A percentile compares a stretch with the other conserved stretches of the same genome.
Evolutionary conservation across 1,140 invertebrate species (phyloP).

Genomic region (Drosophila auraria): DNA sequence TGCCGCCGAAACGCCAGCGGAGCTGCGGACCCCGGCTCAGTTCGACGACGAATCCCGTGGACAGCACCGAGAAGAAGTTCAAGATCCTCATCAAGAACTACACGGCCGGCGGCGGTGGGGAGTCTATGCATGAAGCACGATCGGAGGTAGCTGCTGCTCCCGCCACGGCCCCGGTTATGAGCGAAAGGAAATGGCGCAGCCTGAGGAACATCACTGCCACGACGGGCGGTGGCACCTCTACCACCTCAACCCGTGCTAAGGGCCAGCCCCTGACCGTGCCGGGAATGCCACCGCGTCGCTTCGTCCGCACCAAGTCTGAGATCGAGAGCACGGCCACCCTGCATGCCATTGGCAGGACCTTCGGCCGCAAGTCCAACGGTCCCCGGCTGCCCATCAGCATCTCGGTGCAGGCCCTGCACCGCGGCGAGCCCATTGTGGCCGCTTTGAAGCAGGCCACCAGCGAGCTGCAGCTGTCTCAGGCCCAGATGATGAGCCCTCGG

Average conservation of each 20-base stretch:
- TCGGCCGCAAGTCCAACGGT: conserved; percentile 61
- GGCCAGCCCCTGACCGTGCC: conserved; percentile 8
- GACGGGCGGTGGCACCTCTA: conserved; percentile 10
- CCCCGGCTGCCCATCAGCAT: conserved; percentile 62
- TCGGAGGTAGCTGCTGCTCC: conserved; percentile 14
- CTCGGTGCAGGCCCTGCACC: conserved; percentile 69
- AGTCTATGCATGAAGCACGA: conserved; percentile 38
- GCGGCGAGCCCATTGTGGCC: conserved; percentile 62
- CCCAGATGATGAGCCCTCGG: conserved; percentile 55
- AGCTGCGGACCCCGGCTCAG: conserved; percentile 75
- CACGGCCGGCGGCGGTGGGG: conserved; percentile 8
- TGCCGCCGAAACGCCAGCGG: conserved; percentile 72
- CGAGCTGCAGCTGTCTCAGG: conserved; percentile 61
- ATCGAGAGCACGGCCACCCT: conserved; percentile 64
- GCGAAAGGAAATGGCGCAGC: conserved; percentile 71
- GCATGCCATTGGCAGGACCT: conserved; percentile 68
- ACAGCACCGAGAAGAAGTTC: conserved; percentile 68
- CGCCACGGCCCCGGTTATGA: conserved; percentile 46
- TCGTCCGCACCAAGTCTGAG: conserved; percentile 67
- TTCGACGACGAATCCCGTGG: conserved; percentile 30
- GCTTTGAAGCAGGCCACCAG: conserved; percentile 71
- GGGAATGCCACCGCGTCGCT: conserved; percentile 41
- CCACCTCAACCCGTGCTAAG: conserved; percentile 14
- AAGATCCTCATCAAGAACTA: conserved; percentile 79
- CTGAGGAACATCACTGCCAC: conserved; percentile 62